Evolutionary conservation across 2,797 vertebrate species (phyloP), one percentile per base, ranked within the genome.

Genomic region (Malurus splendens): DNA sequence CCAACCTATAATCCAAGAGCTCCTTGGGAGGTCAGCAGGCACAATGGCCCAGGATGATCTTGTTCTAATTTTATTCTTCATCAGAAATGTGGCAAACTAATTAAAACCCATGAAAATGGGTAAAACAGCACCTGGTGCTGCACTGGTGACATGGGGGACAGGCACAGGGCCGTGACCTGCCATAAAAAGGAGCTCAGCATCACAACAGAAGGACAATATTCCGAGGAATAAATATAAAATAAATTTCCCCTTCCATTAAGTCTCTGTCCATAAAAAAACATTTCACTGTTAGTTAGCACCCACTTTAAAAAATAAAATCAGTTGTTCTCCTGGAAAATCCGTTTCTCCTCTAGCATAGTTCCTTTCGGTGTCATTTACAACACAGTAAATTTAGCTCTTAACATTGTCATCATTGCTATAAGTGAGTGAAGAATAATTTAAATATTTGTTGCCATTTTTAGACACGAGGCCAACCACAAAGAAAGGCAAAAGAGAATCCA

Each of bases 391-490:
- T 81, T 62, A 91, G 74, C 51, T 71, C 62, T 88, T 38, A 74
- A 23, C 0, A 0, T 67, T 75, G 70, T 78, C 83, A 89, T 44
- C 82, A 4, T 39, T 38, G 77, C 72, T 89, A 80, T 86, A 91
- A 93, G 81, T 87, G 88, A 93, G 51, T 19, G 59, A 67, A 72
- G 74, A 90, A 72, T 72, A 54, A 70, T 82, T 92, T 61, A 41
- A 75, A 70, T 83, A 59, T 50, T 84, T 62, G 62, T 16, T 42
- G 36, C 70, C 15, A 6, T 60, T 87, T 93, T 78, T 91, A 84
- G 88, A 50, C n/a, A 60, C 0, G 0, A 60, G 50, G 57, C 72
- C 2, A 6, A 28, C 44, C 48, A n/a, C 83, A 56, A 65, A 62
- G 59, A 78, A n/a, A 41, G 22, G 66, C 76, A 47, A 83, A 72